Evolutionary conservation across 64 coral and sea anemone genomes (phyloP).

Genomic region (Montipora capricornis): DNA sequence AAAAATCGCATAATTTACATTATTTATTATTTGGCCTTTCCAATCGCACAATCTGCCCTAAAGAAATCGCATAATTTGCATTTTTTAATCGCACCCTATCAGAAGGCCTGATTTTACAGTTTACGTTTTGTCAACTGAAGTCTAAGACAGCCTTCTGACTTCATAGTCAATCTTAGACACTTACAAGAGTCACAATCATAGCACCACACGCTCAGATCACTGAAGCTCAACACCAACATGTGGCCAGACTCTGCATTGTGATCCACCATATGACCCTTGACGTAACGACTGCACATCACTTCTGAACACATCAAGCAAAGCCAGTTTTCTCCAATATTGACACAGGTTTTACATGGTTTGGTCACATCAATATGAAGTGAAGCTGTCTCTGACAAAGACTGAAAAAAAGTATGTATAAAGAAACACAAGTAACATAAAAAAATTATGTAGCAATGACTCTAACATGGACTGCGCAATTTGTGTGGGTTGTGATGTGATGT

Average conservation of each 20-base stretch:
- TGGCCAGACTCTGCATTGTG: slow-evolving; percentile 80
- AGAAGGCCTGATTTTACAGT: too few species aligned
- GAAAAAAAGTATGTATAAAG: not conserved
- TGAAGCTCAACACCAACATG: slow-evolving; percentile 85
- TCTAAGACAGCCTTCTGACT: too few species aligned
- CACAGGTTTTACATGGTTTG: slow-evolving; percentile 74
- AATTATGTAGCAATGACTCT: too few species aligned
- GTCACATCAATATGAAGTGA: slow-evolving; percentile 62
- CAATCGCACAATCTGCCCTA: too few species aligned
- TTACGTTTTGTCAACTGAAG: too few species aligned
- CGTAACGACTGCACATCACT: slow-evolving; percentile 93
- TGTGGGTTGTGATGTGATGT: too few species aligned
- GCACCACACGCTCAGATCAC: slow-evolving; percentile 95
- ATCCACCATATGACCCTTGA: slow-evolving; percentile 89
- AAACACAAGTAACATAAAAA: too few species aligned
- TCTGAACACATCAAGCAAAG: slow-evolving; percentile 87
- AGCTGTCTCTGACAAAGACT: slow-evolving; percentile 55
- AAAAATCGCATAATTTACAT: too few species aligned
- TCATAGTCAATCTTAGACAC: not conserved
- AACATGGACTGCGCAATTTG: too few species aligned
- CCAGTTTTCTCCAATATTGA: slow-evolving; percentile 92
- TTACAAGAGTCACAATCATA: slow-evolving; percentile 97
- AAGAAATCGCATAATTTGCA: too few species aligned
- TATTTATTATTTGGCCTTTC: too few species aligned
- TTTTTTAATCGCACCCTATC: too few species aligned